Evolutionary conservation across 1,140 invertebrate genomes (phyloP).

Genomic region (Ostrea denselamellosa): DNA sequence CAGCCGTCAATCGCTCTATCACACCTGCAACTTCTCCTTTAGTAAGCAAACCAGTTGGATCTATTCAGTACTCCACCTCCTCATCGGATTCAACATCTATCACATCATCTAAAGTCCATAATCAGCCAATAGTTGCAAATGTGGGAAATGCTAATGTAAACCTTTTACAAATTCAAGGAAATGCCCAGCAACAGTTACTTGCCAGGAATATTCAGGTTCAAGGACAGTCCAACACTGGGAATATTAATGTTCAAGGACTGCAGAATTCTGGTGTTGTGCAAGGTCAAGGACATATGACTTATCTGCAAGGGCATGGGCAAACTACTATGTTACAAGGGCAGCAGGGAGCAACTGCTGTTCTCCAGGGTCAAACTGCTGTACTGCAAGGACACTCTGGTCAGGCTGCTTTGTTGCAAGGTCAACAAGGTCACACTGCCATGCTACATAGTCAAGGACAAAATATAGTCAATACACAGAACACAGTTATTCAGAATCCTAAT

Average conservation of each 20-base stretch:
- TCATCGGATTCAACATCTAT: conserved; percentile 7
- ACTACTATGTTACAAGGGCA: conserved; percentile 56
- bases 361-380: conserved; percentile 52
- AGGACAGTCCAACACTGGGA: conserved; percentile 36
- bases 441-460: conserved; percentile 57
- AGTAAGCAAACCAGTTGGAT: conserved; percentile 59
- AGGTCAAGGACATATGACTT: conserved; percentile 38
- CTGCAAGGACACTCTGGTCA: conserved; percentile 53
- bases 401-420: conserved; percentile 56
- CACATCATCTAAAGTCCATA: conserved; percentile 38
- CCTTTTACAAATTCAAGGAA: conserved; percentile 55
- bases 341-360: conserved; percentile 49
- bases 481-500: conserved; percentile 74
- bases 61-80: conserved; percentile 57
- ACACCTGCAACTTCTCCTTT: conserved; percentile 58
- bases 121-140: conserved; percentile 35
- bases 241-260: conserved; percentile 50
- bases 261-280: conserved; percentile 32
- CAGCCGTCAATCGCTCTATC: conserved; percentile 59
- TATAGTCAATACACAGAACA: conserved; percentile 72
- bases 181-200: conserved; percentile 45
- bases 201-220: conserved; percentile 49
- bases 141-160: conserved; percentile 55
- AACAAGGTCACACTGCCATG: conserved; percentile 41
- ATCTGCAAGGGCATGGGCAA: conserved; percentile 49